Percentiles rank a stretch among this genome's conserved stretches.
Evolutionary conservation across 2,888 invertebrate species (phyloP).

Genomic region (Piscicola geometra): DNA sequence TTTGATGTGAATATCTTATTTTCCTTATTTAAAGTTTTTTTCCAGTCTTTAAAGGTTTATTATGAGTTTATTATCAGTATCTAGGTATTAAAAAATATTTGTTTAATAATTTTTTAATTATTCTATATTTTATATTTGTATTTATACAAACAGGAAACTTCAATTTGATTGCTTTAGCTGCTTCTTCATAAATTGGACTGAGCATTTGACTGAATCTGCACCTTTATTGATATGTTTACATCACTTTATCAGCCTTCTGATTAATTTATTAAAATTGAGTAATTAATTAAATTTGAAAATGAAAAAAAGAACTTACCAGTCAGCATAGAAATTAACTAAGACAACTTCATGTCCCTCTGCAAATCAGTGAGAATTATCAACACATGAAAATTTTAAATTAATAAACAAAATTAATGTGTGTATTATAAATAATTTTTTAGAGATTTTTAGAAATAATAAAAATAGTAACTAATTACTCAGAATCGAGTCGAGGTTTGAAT

Average conservation of each 20-base stretch:
- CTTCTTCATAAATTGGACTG: slow-evolving; percentile 92
- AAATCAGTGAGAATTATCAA: too few species aligned
- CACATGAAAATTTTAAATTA: slow-evolving; percentile 43
- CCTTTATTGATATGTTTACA: slow-evolving; percentile 47
- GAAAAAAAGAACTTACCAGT: slow-evolving; percentile 67
- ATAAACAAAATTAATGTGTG: not conserved
- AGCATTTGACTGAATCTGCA: slow-evolving; percentile 95
- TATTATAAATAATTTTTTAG: not conserved
- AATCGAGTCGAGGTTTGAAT: slow-evolving; percentile 34
- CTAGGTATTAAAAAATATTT: too few species aligned
- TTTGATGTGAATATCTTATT: too few species aligned
- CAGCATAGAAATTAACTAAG: slow-evolving; percentile 97
- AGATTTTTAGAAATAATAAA: not conserved
- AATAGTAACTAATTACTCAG: slow-evolving; percentile 35
- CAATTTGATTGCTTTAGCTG: slow-evolving; percentile 72
- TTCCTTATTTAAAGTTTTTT: too few species aligned
- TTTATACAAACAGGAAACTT: slow-evolving; percentile 63
- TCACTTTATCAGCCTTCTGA: too few species aligned
- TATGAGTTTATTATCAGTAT: too few species aligned
- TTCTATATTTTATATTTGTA: too few species aligned
- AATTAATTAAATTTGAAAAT: slow-evolving; percentile 15
- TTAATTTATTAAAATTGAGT: not conserved
- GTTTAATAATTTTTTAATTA: too few species aligned
- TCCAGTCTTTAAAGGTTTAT: too few species aligned
- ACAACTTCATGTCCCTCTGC: slow-evolving; percentile 91